Conservation (phyloP, 2,888 invertebrate species). For the Acanthoscelides obtectus region DNA sequence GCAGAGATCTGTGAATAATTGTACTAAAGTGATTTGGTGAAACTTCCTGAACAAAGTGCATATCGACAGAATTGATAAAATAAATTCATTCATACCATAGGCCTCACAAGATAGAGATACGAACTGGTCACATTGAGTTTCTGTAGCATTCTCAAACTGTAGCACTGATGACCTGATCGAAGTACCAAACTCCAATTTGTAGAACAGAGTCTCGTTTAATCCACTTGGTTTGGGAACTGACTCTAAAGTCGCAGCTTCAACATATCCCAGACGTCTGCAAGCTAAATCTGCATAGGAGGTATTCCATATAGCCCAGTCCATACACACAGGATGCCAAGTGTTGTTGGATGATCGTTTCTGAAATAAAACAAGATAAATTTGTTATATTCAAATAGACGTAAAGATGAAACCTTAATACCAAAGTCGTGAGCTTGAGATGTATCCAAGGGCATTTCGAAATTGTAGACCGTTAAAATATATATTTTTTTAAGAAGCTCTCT, state of each 20-base stretch:
- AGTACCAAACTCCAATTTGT: slow-evolving; percentile 28
- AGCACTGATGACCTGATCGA: slow-evolving; percentile 33
- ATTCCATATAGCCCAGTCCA: slow-evolving; percentile 53
- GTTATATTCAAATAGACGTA: no score
- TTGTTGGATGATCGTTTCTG: slow-evolving; percentile 32
- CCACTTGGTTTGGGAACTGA: slow-evolving; percentile 29
- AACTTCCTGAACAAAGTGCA: no score
- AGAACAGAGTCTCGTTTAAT: slow-evolving; percentile 24
- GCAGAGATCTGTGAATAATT: no score
- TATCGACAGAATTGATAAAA: no score
- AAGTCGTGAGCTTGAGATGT: no score
- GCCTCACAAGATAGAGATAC: slow-evolving; percentile 56
- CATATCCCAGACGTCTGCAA: slow-evolving; percentile 54
- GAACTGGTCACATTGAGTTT: slow-evolving; percentile 45
- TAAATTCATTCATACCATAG: slow-evolving; percentile 49
- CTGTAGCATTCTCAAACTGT: slow-evolving; percentile 45
- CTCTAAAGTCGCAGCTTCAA: slow-evolving; percentile 43
- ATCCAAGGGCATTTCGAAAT: no score
- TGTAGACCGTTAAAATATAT: no score
- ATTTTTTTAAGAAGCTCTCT: no score
- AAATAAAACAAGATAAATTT: no score
- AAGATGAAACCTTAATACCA: no score
- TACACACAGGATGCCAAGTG: slow-evolving; percentile 50
- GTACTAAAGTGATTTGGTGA: no score
- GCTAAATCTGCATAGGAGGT: slow-evolving; percentile 51